Percentiles rank a stretch among this genome's conserved stretches.
Conservation (phyloP, 2,113 vertebrate species). For the Dolichotis patagonum region DNA sequence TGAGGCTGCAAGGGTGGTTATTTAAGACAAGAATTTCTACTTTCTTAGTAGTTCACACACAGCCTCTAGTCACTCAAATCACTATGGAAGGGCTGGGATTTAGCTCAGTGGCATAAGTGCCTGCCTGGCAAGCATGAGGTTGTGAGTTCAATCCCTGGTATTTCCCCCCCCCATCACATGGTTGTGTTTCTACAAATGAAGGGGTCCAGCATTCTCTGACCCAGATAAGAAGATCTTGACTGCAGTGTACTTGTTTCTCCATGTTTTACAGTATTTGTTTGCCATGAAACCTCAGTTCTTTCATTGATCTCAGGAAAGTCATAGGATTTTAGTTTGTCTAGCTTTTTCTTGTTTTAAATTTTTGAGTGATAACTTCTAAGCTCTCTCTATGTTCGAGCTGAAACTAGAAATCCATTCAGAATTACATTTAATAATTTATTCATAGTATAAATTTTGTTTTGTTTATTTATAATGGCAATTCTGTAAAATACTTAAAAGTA, state of each 20-base stretch:
- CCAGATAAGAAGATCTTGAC: background rate
- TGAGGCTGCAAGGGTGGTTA: no score
- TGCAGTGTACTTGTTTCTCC: background rate
- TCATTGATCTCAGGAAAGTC: background rate
- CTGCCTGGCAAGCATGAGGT: no score
- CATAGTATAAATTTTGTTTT: background rate
- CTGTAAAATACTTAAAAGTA: background rate
- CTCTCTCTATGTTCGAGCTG: background rate
- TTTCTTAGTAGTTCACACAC: background rate
- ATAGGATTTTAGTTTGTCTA: background rate
- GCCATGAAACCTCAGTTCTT: background rate
- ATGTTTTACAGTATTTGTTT: background rate
- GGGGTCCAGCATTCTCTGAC: background rate
- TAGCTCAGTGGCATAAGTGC: no score
- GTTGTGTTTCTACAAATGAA: background rate
- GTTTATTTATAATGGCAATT: background rate
- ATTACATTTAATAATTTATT: conserved; percentile 33
- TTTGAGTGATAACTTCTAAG: background rate
- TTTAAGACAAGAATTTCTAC: background rate
- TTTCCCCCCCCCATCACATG: background rate
- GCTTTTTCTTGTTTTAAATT: background rate
- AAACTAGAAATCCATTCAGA: conserved; percentile 37
- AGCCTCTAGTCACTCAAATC: background rate
- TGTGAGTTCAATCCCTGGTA: no score
- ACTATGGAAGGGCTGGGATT: background rate